Conservation (phyloP, 2,888 invertebrate genomes). For the Volucella bombylans region DNA sequence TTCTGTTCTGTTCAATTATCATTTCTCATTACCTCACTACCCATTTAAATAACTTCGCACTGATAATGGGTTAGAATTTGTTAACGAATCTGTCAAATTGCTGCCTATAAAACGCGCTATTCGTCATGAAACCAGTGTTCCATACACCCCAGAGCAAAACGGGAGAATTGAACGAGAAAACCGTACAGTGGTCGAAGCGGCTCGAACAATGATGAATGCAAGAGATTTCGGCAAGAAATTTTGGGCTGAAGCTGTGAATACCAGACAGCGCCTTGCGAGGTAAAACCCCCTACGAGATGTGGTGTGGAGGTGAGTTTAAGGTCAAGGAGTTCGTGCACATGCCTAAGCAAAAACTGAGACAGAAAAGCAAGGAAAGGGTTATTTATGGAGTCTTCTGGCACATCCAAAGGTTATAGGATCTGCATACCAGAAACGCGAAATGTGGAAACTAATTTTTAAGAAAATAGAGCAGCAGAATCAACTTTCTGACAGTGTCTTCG, state of each 20-base stretch:
- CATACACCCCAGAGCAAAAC: slow-evolving; percentile 69
- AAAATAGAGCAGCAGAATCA: slow-evolving; percentile 17
- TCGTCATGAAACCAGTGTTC: slow-evolving; percentile 54
- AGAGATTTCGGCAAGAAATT: slow-evolving; percentile 71
- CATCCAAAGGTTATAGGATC: slow-evolving; percentile 75
- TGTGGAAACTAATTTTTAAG: slow-evolving; percentile 30
- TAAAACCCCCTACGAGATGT: slow-evolving; percentile 79
- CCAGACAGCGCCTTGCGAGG: slow-evolving; percentile 31
- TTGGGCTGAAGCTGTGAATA: slow-evolving; percentile 80
- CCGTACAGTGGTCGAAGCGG: slow-evolving; percentile 50
- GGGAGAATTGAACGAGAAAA: slow-evolving; percentile 52
- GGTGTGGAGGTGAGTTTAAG: slow-evolving; percentile 77
- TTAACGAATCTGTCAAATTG: neutral
- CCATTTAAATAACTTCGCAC: too few species aligned
- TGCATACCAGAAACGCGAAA: slow-evolving; percentile 38
- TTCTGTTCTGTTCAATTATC: too few species aligned
- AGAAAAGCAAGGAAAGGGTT: slow-evolving; percentile 74
- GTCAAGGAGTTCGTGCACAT: neutral
- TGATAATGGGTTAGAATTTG: slow-evolving; percentile 18
- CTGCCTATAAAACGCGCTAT: slow-evolving; percentile 35
- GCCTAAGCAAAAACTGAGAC: slow-evolving; percentile 78
- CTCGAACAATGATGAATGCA: slow-evolving; percentile 63
- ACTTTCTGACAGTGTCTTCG: neutral
- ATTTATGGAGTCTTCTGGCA: slow-evolving; percentile 77
- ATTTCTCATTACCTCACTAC: too few species aligned